Evolutionary conservation across 92 coral and sea anemone genomes (phyloP), one percentile per base, ranked within the genome.

Genomic region (Zoanthus sansibaricus): DNA sequence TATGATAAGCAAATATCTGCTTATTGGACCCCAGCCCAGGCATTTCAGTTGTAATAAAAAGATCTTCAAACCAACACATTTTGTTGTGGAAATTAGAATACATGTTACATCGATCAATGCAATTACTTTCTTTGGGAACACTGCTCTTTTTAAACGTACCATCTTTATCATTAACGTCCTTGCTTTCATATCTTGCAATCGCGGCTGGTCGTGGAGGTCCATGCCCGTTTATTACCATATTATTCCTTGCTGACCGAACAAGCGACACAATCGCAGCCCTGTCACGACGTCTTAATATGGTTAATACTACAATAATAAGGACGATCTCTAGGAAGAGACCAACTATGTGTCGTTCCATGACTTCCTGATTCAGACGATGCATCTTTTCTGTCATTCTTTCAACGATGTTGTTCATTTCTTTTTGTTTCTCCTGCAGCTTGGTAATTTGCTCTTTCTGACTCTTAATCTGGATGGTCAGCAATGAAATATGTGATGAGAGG

Each of bases 321-420:
- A 91, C 72, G 11, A 96, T 83, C 73, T 96, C 98, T 2, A 96
- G 88, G 74, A 93, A 94, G 68, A 96, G 91, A 66, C 98, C 98
- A 51, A 96, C 90, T 15, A 96, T 91, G 55, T 96, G 98, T 14
- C 98, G 94, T 87, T 96, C 98, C 90, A 96, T 92, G 7, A 96
- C 98, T 91, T 94, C 84, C 72, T 79, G 42, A 20, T 79, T 79
- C 33, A 79, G 79, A 46, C 70, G 76, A 10, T 79, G 84, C 73
- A 79, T 79, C 42, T 79, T 62, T 72, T 62, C 84, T 5, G 71
- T 14, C 84, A 79, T 61, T 25, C 37, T 61, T 37, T 61, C 59
- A 61, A 62, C 84, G n/a, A 9, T 62, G 73, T 51, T 79, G 54
- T 79, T 54, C 71, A 62, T 59, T 62, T 62, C 72, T 62, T n/a